Percentiles rank a stretch among this genome's conserved stretches.
These are phyloP conservation scores for Oryzaephilus surinamensis DNA, from an alignment of 1,140 invertebrate species.

Conservation along the genomic window DNA sequence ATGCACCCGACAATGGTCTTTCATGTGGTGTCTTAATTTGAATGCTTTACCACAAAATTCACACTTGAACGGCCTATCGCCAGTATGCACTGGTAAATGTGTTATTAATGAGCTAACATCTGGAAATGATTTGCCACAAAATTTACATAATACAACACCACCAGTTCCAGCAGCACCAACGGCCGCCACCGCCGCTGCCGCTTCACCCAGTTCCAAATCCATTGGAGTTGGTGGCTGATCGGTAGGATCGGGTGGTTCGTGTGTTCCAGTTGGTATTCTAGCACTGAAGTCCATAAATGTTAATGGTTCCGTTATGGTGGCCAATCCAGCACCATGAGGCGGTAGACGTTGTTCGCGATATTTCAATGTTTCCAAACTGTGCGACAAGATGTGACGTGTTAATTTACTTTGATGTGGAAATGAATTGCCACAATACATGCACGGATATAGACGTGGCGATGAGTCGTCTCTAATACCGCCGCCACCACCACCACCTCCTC, in stretches of 20 bases:
- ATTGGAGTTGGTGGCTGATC: constrained; percentile 40
- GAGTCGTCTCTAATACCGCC: constrained; percentile 38
- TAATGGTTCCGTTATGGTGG: constrained; percentile 26
- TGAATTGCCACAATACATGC: constrained; percentile 76
- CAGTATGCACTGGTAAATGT: constrained; percentile 78
- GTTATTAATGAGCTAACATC: constrained; percentile 76
- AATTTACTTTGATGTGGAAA: constrained; percentile 83
- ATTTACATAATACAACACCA: constrained; percentile 76
- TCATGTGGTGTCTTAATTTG: constrained; percentile 84
- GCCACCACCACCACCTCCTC: neutral
- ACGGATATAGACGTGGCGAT: constrained; percentile 55
- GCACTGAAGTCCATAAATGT: constrained; percentile 31
- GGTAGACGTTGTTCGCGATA: constrained; percentile 59
- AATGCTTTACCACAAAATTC: constrained; percentile 85
- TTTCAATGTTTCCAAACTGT: constrained; percentile 75
- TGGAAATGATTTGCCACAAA: constrained; percentile 81
- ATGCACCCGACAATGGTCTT: constrained; percentile 84
- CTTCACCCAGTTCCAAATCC: constrained; percentile 39
- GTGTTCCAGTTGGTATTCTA: constrained; percentile 39
- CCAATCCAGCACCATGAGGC: constrained; percentile 2
- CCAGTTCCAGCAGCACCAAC: constrained; percentile 40
- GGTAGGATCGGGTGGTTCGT: constrained; percentile 41
- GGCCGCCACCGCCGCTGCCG: constrained; percentile 30
- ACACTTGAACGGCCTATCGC: constrained; percentile 80
- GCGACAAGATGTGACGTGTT: constrained; percentile 75